Evolutionary conservation across 2,797 vertebrate genomes (phyloP), one percentile per base, ranked within the genome.

Genomic region (Gorsachius magnificus): DNA sequence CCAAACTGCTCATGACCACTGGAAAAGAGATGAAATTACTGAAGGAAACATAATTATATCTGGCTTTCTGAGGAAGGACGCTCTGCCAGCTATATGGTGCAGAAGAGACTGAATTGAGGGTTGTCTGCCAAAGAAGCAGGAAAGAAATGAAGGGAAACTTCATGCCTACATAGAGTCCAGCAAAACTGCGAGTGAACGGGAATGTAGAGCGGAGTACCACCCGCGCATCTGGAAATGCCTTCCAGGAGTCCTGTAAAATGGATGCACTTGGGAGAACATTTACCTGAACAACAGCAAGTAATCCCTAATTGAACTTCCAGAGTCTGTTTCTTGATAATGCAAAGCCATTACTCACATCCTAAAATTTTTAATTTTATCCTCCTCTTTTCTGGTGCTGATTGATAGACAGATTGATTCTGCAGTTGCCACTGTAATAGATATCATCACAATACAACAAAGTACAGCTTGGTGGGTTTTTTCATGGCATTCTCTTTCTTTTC

Each of bases 331-430:
- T 96, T 93, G 92, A 94, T 53, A 90, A 93, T 82, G 83, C 87
- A 97, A 96, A 97, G 92, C 63, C 93, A 86, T 96, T 96, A 84
- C 90, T 91, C 58, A 91, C 93, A 88, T 97, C 61, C 92, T 96
- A 94, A 94, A 84, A 88, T 90, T 96, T 97, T 96, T 94, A 65
- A 89, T 94, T 96, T 96, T 57, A 28, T 85, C 60, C 36, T 91
- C 29, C 57, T 53, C 43, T 70, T 85, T 86, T 35, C 66, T 69
- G 26, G 41, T 76, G 79, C 36, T 75, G 76, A 83, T 83, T 5
- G 91, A 94, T 89, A 92, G 94, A 95, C 92, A 77, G 58, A 96
- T 88, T 95, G 91, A 94, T 96, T 97, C 94, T 96, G 74, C 36
- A 61, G 48, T 87, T 72, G 17, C 16, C 36, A 12, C 69, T 81